Evolutionary conservation across 2,797 vertebrate genomes (phyloP).

Genomic region (Lagorchestes hirsutus): DNA sequence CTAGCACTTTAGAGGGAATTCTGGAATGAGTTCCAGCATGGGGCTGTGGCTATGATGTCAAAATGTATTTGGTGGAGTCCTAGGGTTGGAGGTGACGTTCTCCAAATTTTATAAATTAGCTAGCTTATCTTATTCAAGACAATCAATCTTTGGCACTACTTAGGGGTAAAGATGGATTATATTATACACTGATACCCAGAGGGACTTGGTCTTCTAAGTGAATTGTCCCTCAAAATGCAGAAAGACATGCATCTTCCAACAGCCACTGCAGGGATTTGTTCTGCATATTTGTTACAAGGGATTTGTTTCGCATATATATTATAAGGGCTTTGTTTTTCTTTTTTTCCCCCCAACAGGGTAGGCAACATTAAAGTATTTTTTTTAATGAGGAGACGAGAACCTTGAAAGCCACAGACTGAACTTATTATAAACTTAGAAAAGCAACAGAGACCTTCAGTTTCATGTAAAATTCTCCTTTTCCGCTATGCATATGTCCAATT

Average conservation of each 20-base stretch:
- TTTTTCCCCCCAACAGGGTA: neutral
- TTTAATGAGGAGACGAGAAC: neutral
- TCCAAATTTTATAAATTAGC: neutral
- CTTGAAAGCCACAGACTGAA: neutral
- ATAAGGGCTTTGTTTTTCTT: neutral
- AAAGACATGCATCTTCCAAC: neutral
- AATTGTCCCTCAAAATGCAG: neutral
- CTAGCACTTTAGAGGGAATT: neutral
- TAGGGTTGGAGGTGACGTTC: neutral
- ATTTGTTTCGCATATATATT: neutral
- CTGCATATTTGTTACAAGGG: neutral
- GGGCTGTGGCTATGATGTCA: neutral
- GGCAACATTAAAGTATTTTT: neutral
- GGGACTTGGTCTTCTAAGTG: neutral
- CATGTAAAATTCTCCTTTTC: neutral
- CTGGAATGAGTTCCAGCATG: neutral
- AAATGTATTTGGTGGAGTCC: neutral
- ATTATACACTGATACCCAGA: neutral
- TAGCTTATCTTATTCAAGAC: neutral
- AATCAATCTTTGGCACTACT: neutral
- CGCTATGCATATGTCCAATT: neutral
- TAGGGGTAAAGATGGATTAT: neutral
- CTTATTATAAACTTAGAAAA: neutral
- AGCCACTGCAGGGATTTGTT: neutral
- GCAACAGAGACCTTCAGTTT: neutral